A percentile compares a stretch with the other conserved stretches of the same genome.
Conservation (phyloP, 1,140 invertebrate genomes). For the Drosophila tristis region DNA sequence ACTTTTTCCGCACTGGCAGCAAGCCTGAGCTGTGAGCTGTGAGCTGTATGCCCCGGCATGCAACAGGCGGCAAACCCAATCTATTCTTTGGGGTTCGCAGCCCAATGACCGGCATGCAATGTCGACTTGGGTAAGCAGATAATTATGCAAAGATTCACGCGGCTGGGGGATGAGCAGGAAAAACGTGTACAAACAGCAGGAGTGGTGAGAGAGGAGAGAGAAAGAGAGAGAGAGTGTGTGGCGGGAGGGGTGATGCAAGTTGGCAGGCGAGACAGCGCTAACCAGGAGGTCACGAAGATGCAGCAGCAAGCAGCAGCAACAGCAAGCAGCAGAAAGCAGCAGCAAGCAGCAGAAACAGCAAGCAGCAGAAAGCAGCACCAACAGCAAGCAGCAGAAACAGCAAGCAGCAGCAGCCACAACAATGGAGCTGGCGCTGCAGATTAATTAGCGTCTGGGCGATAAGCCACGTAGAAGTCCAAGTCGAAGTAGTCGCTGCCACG, state of each 20-base stretch:
- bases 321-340: constrained; percentile 18
- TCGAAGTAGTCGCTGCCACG: constrained; percentile 46
- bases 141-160: constrained; percentile 58
- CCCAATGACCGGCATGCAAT: too few relatives aligned
- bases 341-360: too few relatives aligned
- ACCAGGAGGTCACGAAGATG: constrained; percentile 54
- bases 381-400: too few relatives aligned
- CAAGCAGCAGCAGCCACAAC: constrained; percentile 38
- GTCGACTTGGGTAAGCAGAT: neutral
- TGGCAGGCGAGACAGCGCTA: neutral
- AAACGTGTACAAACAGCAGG: constrained; percentile 53
- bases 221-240: neutral
- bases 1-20: too few relatives aligned
- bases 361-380: neutral
- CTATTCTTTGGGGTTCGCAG: too few relatives aligned
- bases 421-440: constrained; percentile 65
- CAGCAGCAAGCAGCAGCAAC: constrained; percentile 39
- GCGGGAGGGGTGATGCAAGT: neutral
- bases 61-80: too few relatives aligned
- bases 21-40: too few relatives aligned
- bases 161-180: neutral
- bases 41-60: too few relatives aligned
- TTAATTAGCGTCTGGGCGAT: constrained; percentile 77
- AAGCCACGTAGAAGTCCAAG: constrained; percentile 74
- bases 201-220: too few relatives aligned